phyloP scores from a whole-genome alignment of 2,113 vertebrate species.

The human (Homo sapiens) region DNA sequence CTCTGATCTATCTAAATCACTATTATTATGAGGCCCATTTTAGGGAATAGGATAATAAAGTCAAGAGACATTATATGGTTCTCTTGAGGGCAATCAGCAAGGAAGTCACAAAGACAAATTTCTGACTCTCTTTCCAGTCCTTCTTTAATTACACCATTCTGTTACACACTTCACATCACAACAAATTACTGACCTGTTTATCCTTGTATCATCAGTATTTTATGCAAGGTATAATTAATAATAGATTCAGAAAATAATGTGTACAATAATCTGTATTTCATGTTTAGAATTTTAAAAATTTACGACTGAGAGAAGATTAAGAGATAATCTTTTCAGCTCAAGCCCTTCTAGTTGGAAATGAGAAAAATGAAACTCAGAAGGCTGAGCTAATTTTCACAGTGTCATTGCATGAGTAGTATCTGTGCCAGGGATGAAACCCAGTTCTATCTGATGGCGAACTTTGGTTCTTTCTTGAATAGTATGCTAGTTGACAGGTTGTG shows the following conservation, averaged over 20 bases:
- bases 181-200: not conserved
- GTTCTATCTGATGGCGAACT: not conserved
- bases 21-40: not conserved
- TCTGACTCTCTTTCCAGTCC: not conserved
- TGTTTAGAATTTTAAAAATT: not conserved
- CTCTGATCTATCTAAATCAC: not conserved
- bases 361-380: conserved; percentile 38
- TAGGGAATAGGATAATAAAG: not conserved
- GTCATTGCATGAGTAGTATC: not conserved
- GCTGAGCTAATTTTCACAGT: not conserved
- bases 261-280: not conserved
- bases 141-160: not conserved
- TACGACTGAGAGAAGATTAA: not conserved
- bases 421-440: not conserved
- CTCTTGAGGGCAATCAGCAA: not conserved
- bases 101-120: not conserved
- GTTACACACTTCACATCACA: not conserved
- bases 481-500: not conserved
- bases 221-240: not conserved
- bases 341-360: not conserved
- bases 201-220: not conserved
- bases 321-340: not conserved
- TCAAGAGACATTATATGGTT: not conserved
- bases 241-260: not conserved
- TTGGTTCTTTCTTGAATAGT: not conserved